Evolutionary conservation across 2,113 vertebrate species (phyloP).

Genomic region (Pedetes capensis): DNA sequence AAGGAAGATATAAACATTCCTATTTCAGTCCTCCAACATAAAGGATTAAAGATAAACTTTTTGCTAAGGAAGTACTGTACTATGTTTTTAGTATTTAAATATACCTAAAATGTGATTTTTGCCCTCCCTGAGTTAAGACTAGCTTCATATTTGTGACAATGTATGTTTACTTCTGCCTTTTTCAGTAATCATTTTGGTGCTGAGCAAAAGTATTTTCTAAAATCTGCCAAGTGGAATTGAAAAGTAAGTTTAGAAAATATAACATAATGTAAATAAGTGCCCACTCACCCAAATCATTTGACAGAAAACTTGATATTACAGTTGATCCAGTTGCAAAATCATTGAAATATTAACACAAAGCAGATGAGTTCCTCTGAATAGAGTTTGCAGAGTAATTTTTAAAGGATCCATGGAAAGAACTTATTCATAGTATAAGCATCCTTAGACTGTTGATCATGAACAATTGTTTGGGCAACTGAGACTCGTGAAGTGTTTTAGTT

Average conservation of each 20-base stretch:
- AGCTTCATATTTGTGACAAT: background rate
- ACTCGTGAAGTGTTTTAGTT: background rate
- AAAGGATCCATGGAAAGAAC: background rate
- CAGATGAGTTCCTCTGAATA: background rate
- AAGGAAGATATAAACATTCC: background rate
- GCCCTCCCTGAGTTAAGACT: background rate
- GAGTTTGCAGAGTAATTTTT: background rate
- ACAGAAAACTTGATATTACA: background rate
- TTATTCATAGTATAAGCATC: background rate
- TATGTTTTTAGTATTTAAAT: background rate
- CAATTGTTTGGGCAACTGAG: background rate
- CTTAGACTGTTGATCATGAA: background rate
- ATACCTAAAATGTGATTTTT: background rate
- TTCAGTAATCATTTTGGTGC: background rate
- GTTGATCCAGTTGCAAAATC: background rate
- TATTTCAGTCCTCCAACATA: background rate
- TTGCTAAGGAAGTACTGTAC: background rate
- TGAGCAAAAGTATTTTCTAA: background rate
- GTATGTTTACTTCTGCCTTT: background rate
- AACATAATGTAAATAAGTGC: background rate
- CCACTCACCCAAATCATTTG: background rate
- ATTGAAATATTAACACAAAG: background rate
- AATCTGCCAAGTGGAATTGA: background rate
- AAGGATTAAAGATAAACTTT: background rate
- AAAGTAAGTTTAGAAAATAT: background rate